Percentiles rank a stretch among this genome's conserved stretches.
Conservation (phyloP, 2,113 vertebrate species). For the Coryphaenoides rupestris region DNA sequence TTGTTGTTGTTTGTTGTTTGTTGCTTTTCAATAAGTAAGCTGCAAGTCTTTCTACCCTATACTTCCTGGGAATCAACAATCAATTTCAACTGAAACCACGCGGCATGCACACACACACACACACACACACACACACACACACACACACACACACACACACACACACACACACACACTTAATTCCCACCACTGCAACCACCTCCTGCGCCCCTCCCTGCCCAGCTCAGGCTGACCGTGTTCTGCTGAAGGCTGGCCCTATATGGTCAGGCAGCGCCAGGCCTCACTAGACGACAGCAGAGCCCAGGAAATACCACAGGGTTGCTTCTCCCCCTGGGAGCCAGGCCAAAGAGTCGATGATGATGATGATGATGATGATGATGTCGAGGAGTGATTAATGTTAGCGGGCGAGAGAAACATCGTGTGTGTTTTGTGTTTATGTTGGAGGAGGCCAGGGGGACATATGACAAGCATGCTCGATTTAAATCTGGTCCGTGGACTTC, state of each 20-base stretch:
- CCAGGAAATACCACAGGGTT: constrained; percentile 57
- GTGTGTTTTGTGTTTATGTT: not conserved
- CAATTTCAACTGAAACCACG: too few species aligned
- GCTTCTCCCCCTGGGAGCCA: constrained; percentile 10
- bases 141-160: constrained; percentile 5
- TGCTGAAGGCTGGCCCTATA: constrained; percentile 61
- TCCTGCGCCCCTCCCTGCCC: not conserved
- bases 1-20: too few species aligned
- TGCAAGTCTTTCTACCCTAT: too few species aligned
- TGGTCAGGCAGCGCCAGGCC: constrained; percentile 51
- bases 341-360: not conserved
- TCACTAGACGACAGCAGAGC: constrained; percentile 39
- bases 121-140: too few species aligned
- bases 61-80: too few species aligned
- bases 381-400: constrained; percentile 13
- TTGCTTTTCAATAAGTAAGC: too few species aligned
- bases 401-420: not conserved
- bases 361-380: constrained; percentile 14
- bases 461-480: not conserved
- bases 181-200: too few species aligned
- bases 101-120: too few species aligned
- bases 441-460: not conserved
- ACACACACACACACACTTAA: too few species aligned
- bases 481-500: too few species aligned
- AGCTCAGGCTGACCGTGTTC: constrained; percentile 11